Evolutionary conservation across 2,888 invertebrate species (phyloP).

Genomic region (Pristionchus japonicus): DNA sequence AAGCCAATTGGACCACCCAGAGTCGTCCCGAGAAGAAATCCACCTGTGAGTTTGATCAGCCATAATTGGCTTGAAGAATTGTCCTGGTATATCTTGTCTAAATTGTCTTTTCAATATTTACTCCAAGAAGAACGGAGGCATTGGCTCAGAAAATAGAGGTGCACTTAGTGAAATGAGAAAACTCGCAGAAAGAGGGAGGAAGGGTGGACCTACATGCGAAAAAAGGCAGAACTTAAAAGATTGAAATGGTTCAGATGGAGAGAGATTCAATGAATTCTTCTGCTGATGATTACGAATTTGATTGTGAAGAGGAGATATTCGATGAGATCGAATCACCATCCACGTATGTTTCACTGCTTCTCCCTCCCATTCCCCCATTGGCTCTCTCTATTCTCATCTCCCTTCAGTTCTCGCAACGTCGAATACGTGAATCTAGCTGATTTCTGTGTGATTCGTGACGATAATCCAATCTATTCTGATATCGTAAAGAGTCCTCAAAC

Average conservation of each 20-base stretch:
- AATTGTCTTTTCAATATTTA: no score
- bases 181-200: background rate
- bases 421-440: slow-evolving; percentile 71
- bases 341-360: background rate
- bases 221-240: background rate
- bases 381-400: background rate
- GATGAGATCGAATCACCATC: slow-evolving; percentile 57
- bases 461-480: slow-evolving; percentile 64
- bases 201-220: background rate
- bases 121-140: background rate
- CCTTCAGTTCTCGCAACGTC: slow-evolving; percentile 49
- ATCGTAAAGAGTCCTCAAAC: slow-evolving; percentile 57
- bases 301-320: slow-evolving; percentile 69
- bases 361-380: background rate
- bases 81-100: no score
- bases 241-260: slow-evolving; percentile 58
- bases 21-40: slow-evolving; percentile 3
- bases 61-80: no score
- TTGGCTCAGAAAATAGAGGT: background rate
- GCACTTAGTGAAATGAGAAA: slow-evolving; percentile 15
- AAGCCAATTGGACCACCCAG: slow-evolving; percentile 59
- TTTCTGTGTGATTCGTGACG: slow-evolving; percentile 67
- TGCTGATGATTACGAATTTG: slow-evolving; percentile 70
- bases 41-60: background rate
- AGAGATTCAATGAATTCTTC: slow-evolving; percentile 69